These are phyloP conservation scores for Diaprepes abbreviatus DNA, from an alignment of 2,888 invertebrate species.

Conservation along the genomic window DNA sequence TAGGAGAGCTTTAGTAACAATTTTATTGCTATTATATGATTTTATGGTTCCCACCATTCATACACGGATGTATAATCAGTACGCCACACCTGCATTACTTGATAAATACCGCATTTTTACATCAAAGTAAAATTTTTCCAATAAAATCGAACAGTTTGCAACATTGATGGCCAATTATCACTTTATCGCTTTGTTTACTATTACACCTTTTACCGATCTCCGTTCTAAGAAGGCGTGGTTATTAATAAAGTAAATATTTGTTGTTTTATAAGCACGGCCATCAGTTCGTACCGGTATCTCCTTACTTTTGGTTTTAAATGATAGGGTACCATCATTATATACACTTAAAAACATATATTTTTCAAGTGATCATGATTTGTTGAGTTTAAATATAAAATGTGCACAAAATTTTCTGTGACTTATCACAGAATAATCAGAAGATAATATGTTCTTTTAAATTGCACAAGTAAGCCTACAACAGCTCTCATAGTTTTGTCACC, in stretches of 20 bases:
- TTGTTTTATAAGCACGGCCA: constrained; percentile 8
- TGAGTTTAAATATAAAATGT: no score
- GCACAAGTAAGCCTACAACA: no score
- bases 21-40: constrained; percentile 6
- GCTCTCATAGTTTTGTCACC: no score
- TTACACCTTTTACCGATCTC: constrained; percentile 43
- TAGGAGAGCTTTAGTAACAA: background rate
- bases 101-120: constrained; percentile 28
- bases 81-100: constrained; percentile 27
- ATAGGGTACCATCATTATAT: constrained; percentile 4
- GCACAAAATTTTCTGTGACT: no score
- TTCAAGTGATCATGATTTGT: no score
- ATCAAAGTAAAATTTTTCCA: constrained; percentile 29
- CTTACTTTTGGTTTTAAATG: background rate
- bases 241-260: constrained; percentile 33
- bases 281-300: constrained; percentile 1
- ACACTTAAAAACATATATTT: no score
- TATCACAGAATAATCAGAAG: no score
- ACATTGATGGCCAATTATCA: constrained; percentile 40
- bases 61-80: constrained; percentile 26
- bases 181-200: constrained; percentile 41
- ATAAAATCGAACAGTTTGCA: constrained; percentile 35
- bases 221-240: constrained; percentile 38
- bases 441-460: no score
- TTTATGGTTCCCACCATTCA: constrained; percentile 22